These are phyloP conservation scores for Drosophila paucipuncta DNA, from an alignment of 2,888 invertebrate species.

Conservation along the genomic window DNA sequence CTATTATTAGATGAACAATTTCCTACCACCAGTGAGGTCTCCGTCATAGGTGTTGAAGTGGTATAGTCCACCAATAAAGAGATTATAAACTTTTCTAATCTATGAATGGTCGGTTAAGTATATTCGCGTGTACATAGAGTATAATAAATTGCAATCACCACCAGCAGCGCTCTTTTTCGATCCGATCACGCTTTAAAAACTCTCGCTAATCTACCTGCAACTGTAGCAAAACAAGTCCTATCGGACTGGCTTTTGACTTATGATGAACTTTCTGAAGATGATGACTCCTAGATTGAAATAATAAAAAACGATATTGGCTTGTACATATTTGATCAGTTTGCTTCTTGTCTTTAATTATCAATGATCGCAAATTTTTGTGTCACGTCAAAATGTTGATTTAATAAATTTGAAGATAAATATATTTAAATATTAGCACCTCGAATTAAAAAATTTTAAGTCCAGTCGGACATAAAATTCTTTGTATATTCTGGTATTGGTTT, in stretches of 20 bases:
- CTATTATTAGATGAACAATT: background rate
- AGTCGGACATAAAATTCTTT: constrained; percentile 17
- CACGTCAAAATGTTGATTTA: too few species aligned
- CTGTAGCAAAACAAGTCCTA: background rate
- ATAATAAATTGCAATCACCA: background rate
- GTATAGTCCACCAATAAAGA: background rate
- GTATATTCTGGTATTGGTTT: constrained; percentile 17
- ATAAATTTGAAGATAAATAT: too few species aligned
- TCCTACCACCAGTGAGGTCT: background rate
- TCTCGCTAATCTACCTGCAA: background rate
- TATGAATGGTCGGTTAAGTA: background rate
- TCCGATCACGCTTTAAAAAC: background rate
- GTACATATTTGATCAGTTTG: constrained; percentile 22
- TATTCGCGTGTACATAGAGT: background rate
- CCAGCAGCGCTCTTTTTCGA: background rate
- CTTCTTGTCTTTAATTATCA: constrained; percentile 7
- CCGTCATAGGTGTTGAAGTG: background rate
- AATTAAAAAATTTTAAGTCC: too few species aligned
- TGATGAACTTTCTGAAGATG: constrained; percentile 11
- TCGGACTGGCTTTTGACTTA: background rate
- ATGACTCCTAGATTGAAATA: background rate
- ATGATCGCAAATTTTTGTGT: background rate
- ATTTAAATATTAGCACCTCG: too few species aligned
- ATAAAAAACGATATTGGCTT: constrained; percentile 23
- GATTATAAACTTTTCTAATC: background rate